Evolutionary conservation across 2,888 invertebrate genomes (phyloP).

Genomic region (Thumatha senex): DNA sequence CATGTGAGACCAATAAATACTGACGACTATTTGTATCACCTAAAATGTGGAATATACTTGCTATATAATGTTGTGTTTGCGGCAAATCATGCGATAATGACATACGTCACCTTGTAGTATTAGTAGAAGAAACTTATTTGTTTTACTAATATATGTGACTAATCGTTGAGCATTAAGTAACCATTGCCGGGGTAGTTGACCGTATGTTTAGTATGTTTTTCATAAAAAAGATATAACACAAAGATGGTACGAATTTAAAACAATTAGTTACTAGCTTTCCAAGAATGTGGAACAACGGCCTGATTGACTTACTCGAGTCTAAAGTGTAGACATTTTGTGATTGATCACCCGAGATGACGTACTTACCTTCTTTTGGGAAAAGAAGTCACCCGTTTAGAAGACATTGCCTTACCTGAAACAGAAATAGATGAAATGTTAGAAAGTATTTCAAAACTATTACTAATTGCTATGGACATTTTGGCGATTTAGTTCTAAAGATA

Average conservation of each 20-base stretch:
- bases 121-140: too few relatives aligned
- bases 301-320: slow-evolving; percentile 35
- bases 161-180: slow-evolving; percentile 76
- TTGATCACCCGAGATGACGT: slow-evolving; percentile 48
- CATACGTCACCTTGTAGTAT: slow-evolving; percentile 55
- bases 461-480: slow-evolving; percentile 23
- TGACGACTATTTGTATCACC: slow-evolving; percentile 20
- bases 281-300: slow-evolving; percentile 54
- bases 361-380: slow-evolving; percentile 68
- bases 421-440: slow-evolving; percentile 50
- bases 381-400: slow-evolving; percentile 74
- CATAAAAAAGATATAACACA: slow-evolving; percentile 47
- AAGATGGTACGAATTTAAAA: slow-evolving; percentile 45
- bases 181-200: slow-evolving; percentile 71
- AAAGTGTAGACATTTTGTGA: slow-evolving; percentile 44
- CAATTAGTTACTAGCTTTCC: slow-evolving; percentile 30
- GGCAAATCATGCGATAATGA: slow-evolving; percentile 50
- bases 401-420: slow-evolving; percentile 81
- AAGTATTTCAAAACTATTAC: slow-evolving; percentile 14
- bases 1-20: background rate
- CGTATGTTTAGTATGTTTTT: slow-evolving; percentile 66
- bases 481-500: slow-evolving; percentile 13
- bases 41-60: slow-evolving; percentile 32
- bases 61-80: slow-evolving; percentile 49
- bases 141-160: slow-evolving; percentile 51